Conservation (phyloP, 1,140 invertebrate species). For the Papilio polyxenes region DNA sequence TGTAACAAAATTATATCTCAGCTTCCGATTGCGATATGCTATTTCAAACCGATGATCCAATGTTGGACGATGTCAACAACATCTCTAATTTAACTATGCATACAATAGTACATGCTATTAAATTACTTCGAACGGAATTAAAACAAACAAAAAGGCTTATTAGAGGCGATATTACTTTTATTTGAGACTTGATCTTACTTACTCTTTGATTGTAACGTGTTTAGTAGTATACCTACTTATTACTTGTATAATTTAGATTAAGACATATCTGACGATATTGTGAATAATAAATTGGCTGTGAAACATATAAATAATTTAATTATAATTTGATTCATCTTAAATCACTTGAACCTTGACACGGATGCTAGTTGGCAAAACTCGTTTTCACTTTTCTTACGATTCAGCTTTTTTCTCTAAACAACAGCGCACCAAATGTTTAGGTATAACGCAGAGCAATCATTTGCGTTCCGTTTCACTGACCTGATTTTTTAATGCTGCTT, state of each 20-base stretch:
- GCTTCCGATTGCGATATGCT: conserved; percentile 39
- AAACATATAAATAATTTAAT: background rate
- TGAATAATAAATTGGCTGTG: no score
- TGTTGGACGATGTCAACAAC: conserved; percentile 8
- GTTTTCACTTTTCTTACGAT: conserved; percentile 44
- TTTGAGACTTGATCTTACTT: no score
- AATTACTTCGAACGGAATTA: background rate
- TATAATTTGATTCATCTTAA: background rate
- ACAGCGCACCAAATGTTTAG: conserved; percentile 24
- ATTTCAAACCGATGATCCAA: conserved; percentile 37
- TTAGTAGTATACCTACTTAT: no score
- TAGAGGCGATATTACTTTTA: no score
- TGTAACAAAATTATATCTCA: conserved; percentile 33
- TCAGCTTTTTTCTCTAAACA: conserved; percentile 32
- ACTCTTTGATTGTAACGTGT: no score
- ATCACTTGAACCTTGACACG: conserved; percentile 39
- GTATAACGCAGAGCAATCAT: conserved; percentile 19
- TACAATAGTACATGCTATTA: background rate
- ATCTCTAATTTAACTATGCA: conserved; percentile 10
- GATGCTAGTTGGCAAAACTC: conserved; percentile 28
- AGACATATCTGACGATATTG: no score
- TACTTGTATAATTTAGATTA: no score
- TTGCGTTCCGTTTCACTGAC: conserved; percentile 30
- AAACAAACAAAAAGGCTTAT: background rate
- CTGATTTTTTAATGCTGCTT: conserved; percentile 29